A percentile compares a stretch with the other conserved stretches of the same genome.
phyloP scores from a whole-genome alignment of 2,888 invertebrate genomes.

The Omphaloscelis lunosa region DNA sequence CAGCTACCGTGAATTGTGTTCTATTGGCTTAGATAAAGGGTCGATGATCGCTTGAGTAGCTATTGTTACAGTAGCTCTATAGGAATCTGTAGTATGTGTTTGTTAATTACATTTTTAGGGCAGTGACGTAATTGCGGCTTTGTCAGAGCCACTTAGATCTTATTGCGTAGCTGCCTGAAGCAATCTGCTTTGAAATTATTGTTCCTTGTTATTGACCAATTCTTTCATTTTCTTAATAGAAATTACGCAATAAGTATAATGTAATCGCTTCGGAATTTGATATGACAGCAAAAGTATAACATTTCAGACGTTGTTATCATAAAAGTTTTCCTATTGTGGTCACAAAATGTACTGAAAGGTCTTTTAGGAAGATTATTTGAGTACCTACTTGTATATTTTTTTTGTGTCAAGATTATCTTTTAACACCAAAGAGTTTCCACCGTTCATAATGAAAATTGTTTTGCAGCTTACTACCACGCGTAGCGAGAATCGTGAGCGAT shows the following conservation, averaged over 20 bases:
- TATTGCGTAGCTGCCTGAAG: conserved; percentile 36
- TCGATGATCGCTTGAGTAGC: conserved; percentile 41
- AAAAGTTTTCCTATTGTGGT: conserved; percentile 42
- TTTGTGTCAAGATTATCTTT: conserved; percentile 26
- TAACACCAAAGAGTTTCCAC: background rate
- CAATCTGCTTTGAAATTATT: conserved; percentile 22
- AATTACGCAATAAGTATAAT: conserved; percentile 43
- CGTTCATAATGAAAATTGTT: conserved; percentile 35
- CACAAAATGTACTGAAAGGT: conserved; percentile 17
- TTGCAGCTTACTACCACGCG: conserved; percentile 31
- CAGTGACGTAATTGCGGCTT: conserved; percentile 52
- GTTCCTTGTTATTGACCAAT: conserved; percentile 12
- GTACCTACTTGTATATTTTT: conserved; percentile 25
- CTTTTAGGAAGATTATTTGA: conserved; percentile 30
- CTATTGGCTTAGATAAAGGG: conserved; percentile 36
- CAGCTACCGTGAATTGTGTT: conserved; percentile 37
- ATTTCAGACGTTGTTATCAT: conserved; percentile 48
- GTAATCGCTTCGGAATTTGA: conserved; percentile 42
- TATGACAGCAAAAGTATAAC: conserved; percentile 39
- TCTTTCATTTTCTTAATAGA: conserved; percentile 32
- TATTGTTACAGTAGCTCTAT: conserved; percentile 32
- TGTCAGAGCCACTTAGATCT: conserved; percentile 36
- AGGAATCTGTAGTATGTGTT: conserved; percentile 21
- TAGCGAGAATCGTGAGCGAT: conserved; percentile 60
- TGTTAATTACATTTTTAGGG: conserved; percentile 64